Percentiles rank a stretch among this genome's conserved stretches.
phyloP scores from a whole-genome alignment of 2,113 vertebrate species.

The Sciurus niger region DNA sequence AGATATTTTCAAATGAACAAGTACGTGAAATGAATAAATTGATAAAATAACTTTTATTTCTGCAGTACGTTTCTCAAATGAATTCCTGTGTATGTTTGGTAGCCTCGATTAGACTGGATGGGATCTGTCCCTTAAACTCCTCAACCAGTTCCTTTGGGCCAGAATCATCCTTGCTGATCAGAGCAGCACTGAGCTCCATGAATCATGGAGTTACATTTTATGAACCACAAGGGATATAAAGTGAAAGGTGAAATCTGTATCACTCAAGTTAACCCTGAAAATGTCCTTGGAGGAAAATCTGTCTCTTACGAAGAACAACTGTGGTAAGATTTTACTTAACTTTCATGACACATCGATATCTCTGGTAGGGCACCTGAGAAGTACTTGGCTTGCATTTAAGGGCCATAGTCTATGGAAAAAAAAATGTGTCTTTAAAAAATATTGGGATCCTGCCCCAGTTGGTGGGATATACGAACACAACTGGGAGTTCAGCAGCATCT shows the following conservation, averaged over 20 bases:
- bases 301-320: not conserved
- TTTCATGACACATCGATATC: not conserved
- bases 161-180: not conserved
- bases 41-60: not conserved
- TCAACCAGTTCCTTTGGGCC: not conserved
- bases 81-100: not conserved
- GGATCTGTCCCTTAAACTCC: not conserved
- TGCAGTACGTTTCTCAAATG: not conserved
- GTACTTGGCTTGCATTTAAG: not conserved
- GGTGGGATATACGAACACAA: not conserved
- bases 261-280: not conserved
- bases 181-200: not conserved
- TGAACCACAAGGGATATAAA: not conserved
- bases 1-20: not conserved
- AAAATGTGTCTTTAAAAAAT: not conserved
- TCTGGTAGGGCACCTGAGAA: not conserved
- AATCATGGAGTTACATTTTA: not conserved
- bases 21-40: not conserved
- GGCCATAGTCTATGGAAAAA: not conserved
- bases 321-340: not conserved
- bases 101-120: not conserved
- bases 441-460: not conserved
- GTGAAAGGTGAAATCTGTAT: not conserved
- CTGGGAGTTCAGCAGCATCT: accelerated
- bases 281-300: not conserved